Evolutionary conservation across 2,797 vertebrate species (phyloP).

Genomic region (Hoplostethus mediterraneus): DNA sequence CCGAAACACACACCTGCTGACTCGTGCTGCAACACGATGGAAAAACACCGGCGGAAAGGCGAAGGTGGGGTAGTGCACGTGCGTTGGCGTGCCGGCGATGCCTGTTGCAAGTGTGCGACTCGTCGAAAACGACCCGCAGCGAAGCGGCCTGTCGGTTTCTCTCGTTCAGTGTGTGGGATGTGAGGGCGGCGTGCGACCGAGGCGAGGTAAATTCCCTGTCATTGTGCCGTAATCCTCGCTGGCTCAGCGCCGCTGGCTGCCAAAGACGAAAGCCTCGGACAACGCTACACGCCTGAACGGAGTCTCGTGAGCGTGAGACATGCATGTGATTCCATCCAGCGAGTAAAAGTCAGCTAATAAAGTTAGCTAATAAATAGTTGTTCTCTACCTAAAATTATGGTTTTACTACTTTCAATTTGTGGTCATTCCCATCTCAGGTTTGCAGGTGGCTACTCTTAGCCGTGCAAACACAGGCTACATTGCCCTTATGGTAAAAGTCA

Average conservation of each 20-base stretch:
- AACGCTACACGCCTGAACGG: not conserved
- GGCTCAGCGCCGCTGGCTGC: slow-evolving; percentile 25
- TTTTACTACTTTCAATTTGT: too few species aligned
- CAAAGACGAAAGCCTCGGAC: slow-evolving; percentile 23
- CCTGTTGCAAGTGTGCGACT: slow-evolving; percentile 48
- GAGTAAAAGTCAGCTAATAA: too few species aligned
- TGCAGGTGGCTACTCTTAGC: too few species aligned
- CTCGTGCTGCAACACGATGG: slow-evolving; percentile 46
- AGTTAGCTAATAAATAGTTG: too few species aligned
- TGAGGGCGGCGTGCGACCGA: slow-evolving; percentile 26
- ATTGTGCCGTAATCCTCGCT: slow-evolving; percentile 44
- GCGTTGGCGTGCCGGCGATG: slow-evolving; percentile 30
- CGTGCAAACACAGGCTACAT: too few species aligned
- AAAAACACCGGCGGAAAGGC: slow-evolving; percentile 59
- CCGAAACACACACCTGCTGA: slow-evolving; percentile 74
- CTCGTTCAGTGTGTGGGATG: slow-evolving; percentile 39
- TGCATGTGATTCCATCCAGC: too few species aligned
- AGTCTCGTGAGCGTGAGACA: too few species aligned
- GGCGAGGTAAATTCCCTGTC: slow-evolving; percentile 43
- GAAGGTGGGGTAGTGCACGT: slow-evolving; percentile 40
- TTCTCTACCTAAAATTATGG: too few species aligned
- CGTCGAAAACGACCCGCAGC: slow-evolving; percentile 59
- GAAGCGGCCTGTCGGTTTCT: slow-evolving; percentile 58
- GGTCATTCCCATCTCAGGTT: too few species aligned
- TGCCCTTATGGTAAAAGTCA: too few species aligned